Conservation (phyloP, 2,888 invertebrate species). For the Xestia c-nigrum region DNA sequence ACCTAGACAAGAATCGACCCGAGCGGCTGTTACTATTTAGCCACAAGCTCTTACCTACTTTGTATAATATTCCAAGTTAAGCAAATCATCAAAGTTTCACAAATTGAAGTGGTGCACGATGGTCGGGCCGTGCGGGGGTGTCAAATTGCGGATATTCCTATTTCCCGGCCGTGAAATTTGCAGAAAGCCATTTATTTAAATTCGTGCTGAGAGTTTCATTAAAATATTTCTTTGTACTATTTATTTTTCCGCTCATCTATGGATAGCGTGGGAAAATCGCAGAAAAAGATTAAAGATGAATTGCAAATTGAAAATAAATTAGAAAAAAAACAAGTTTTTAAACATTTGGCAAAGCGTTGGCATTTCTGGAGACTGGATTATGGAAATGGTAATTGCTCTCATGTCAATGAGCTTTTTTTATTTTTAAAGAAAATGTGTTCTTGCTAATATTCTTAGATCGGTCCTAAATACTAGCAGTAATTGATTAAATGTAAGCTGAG, state of each 20-base stretch:
- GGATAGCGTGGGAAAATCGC: neutral
- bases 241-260: neutral
- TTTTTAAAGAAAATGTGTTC: neutral
- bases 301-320: neutral
- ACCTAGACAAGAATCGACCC: too few species aligned
- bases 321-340: neutral
- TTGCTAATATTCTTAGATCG: neutral
- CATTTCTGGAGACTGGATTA: neutral
- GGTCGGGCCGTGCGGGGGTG: neutral
- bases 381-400: slow-evolving; percentile 2
- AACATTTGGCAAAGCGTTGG: slow-evolving; percentile 18
- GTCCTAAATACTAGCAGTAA: neutral
- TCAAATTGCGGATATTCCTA: slow-evolving; percentile 13
- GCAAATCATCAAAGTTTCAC: neutral
- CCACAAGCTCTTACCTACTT: neutral
- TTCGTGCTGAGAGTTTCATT: neutral
- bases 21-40: too few species aligned
- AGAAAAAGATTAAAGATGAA: slow-evolving; percentile 4
- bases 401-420: neutral
- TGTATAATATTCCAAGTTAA: neutral
- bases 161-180: neutral
- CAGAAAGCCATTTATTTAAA: neutral
- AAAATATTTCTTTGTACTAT: neutral
- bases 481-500: neutral
- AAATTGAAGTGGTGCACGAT: neutral